Conservation (phyloP, 1,140 invertebrate genomes). For the Drosophila lacteicornis region DNA sequence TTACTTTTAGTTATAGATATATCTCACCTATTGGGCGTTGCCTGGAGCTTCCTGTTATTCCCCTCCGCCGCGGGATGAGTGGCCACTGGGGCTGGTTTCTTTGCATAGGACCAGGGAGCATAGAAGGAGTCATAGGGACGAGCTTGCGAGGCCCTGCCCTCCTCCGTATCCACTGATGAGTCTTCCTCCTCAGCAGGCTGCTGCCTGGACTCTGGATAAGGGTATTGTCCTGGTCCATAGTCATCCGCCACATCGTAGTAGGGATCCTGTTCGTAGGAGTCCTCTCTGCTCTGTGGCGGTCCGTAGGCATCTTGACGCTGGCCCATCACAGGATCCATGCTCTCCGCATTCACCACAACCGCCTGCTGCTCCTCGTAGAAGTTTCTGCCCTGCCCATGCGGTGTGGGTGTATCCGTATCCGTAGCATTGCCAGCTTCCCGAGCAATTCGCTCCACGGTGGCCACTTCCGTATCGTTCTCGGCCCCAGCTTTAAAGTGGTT, state of each 20-base stretch:
- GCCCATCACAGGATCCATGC: conserved; percentile 33
- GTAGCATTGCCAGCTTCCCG: conserved; percentile 52
- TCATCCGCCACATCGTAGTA: conserved; percentile 56
- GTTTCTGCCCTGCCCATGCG: conserved; percentile 25
- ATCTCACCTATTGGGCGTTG: conserved; percentile 49
- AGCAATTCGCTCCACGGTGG: conserved; percentile 65
- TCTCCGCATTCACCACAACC: conserved; percentile 66
- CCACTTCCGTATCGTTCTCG: conserved; percentile 40
- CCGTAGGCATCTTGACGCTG: conserved; percentile 52
- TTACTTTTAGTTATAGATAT: not conserved
- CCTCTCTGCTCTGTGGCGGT: conserved; percentile 44
- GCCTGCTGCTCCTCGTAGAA: conserved; percentile 71
- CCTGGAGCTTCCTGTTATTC: conserved; percentile 58
- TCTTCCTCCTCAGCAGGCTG: conserved; percentile 34
- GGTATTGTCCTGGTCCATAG: conserved; percentile 30
- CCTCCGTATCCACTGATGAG: conserved; percentile 2
- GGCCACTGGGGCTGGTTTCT: conserved; percentile 30
- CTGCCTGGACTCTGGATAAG: conserved; percentile 11
- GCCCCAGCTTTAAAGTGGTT: conserved; percentile 24
- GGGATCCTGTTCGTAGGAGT: conserved; percentile 49
- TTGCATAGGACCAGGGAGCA: conserved; percentile 39
- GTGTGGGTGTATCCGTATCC: not conserved
- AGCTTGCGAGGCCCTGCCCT: conserved; percentile 50
- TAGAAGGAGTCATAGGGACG: conserved; percentile 59
- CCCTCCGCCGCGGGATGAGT: conserved; percentile 26